phyloP scores from a whole-genome alignment of 1,140 invertebrate genomes.

The Drosophila neocordata region DNA sequence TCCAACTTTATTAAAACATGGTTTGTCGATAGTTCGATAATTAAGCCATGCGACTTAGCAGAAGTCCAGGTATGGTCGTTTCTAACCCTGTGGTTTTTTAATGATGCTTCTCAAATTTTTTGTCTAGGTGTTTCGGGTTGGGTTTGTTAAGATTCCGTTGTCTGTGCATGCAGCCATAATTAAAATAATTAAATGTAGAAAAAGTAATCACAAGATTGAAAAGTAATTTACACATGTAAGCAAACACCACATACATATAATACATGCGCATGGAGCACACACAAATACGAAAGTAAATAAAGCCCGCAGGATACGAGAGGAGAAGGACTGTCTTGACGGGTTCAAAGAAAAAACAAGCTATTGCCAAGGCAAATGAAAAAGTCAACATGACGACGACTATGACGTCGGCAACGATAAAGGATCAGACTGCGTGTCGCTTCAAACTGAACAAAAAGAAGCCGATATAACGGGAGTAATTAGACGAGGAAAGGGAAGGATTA shows the following conservation, averaged over 20 bases:
- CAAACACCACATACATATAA: conserved; percentile 60
- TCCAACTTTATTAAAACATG: no score
- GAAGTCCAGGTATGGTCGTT: background rate
- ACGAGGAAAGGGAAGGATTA: conserved; percentile 33
- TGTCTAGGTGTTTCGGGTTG: background rate
- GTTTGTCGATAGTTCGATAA: no score
- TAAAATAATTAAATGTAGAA: conserved; percentile 80
- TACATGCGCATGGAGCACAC: conserved; percentile 43
- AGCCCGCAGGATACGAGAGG: conserved; percentile 66
- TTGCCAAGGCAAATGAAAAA: conserved; percentile 77
- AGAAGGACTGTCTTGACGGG: conserved; percentile 29
- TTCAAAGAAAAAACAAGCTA: conserved; percentile 63
- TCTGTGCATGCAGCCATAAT: conserved; percentile 63
- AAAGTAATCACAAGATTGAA: conserved; percentile 81
- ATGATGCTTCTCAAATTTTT: background rate
- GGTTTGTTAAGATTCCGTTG: conserved; percentile 6
- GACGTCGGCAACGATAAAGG: conserved; percentile 15
- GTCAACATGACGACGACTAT: conserved; percentile 59
- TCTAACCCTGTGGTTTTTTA: background rate
- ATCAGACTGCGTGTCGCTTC: conserved; percentile 30
- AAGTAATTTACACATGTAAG: conserved; percentile 81
- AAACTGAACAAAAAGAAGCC: background rate
- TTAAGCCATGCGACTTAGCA: background rate
- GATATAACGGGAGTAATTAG: no score
- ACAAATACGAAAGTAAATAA: conserved; percentile 69